Base-by-base conservation (phyloP, 2,797 vertebrate species). In the Somateria mollissima region DNA sequence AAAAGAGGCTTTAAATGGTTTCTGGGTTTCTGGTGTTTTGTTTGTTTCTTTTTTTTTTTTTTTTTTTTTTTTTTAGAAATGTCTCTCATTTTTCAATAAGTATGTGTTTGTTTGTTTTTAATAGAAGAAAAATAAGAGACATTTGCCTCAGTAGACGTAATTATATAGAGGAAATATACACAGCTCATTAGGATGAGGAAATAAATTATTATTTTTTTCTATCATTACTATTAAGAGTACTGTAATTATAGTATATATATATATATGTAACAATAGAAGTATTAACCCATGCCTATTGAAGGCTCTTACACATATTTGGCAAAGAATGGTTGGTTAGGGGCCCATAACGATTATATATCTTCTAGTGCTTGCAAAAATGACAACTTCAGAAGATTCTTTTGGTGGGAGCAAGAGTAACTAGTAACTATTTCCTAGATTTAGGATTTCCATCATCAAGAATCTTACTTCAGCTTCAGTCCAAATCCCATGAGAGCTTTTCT, bases 21-120 rank as follows among this genome's bases (percentile, higher is more conserved):
- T 17, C 11, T 43, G 36, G 36, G 32, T 15, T 74, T 90, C 92
- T 72, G 18, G 18, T 45, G 18, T 19, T 45, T 45, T 45, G 19
- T 47, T 47, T 47, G 11, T 22, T 47, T 22, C 3, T 12, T 47
- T 21, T 18, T 22, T 15, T 72, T 72, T 90, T 94, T 72, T 15
- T 66, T 87, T 94, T 72, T 70, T 43, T 27, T 13, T 74, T 89
- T 90, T 94, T 72, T 56, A 58, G 73, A 92, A 60, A 45, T 51
- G 12, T 36, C 21, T 15, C 10, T 16, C 10, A 56, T 41, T 85
- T 92, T 87, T 58, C 60, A 69, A 34, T 60, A 7, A 64, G 18
- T 3, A 2, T 47, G 64, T 84, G 11, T 67, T 87, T 83, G 25
- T 51, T 27, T 51, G 15, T 54, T 54, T 54, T 45, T 34, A 73